These are phyloP conservation scores for Artibeus jamaicensis DNA, from an alignment of 2,797 vertebrate genomes.

Conservation along the genomic window DNA sequence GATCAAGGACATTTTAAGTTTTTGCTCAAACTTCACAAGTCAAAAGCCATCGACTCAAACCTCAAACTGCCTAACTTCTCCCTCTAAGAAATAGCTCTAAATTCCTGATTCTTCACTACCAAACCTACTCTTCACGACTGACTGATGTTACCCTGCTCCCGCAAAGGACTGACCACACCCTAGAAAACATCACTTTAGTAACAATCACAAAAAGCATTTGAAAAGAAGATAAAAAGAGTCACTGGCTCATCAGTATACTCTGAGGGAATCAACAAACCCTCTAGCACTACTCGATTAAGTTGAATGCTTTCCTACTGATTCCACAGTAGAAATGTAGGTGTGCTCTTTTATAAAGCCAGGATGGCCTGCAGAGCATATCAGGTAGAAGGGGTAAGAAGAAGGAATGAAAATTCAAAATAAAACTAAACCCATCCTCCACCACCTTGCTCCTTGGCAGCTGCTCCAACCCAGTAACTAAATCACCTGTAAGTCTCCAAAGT, in stretches of 20 bases:
- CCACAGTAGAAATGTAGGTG: background rate
- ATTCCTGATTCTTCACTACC: background rate
- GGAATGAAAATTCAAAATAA: background rate
- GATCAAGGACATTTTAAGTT: background rate
- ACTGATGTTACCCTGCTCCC: background rate
- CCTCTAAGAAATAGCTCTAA: background rate
- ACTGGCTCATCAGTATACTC: background rate
- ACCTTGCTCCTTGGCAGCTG: background rate
- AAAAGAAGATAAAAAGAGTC: background rate
- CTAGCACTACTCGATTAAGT: background rate
- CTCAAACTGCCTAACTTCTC: background rate
- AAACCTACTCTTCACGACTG: background rate
- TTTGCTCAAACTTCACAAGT: background rate
- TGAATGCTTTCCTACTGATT: background rate
- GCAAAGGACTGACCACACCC: background rate
- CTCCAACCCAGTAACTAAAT: slow-evolving; percentile 13
- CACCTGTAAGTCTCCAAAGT: slow-evolving; percentile 34
- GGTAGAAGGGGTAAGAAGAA: background rate
- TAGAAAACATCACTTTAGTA: background rate
- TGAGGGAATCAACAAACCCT: background rate
- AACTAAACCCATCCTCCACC: background rate
- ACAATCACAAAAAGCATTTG: background rate
- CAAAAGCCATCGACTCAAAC: slow-evolving; percentile 27
- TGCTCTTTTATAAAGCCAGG: background rate
- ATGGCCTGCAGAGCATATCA: background rate